Conservation (phyloP, 1,140 invertebrate species). For the Neodiprion lecontei region DNA sequence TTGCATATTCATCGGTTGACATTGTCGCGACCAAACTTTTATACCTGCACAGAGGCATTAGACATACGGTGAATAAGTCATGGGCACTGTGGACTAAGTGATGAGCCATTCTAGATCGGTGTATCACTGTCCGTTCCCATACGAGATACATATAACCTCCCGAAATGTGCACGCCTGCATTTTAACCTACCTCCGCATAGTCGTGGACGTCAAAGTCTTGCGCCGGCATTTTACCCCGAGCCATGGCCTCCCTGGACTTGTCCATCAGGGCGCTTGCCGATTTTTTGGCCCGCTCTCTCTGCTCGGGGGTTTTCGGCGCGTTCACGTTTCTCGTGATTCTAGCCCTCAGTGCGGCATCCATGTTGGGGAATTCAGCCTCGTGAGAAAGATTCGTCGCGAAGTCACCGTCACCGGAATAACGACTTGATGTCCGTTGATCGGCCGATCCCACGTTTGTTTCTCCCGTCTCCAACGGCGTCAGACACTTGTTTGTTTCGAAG, state of each 20-base stretch:
- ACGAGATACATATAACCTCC: too few relatives aligned
- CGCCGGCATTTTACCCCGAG: neutral
- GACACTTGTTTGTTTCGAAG: neutral
- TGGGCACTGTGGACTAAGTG: too few relatives aligned
- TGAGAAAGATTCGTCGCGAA: neutral
- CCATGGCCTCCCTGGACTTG: conserved; percentile 20
- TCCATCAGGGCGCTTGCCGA: conserved; percentile 18
- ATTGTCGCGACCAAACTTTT: too few relatives aligned
- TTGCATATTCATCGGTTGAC: too few relatives aligned
- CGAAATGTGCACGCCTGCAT: too few relatives aligned
- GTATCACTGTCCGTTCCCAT: too few relatives aligned
- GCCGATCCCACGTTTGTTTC: neutral
- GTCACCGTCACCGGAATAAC: neutral
- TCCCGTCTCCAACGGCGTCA: neutral
- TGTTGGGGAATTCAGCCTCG: neutral
- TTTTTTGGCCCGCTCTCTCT: conserved; percentile 12
- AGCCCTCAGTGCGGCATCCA: conserved; percentile 7
- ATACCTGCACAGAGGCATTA: too few relatives aligned
- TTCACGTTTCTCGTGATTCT: conserved; percentile 15
- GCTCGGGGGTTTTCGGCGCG: conserved; percentile 7
- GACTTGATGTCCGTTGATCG: too few relatives aligned
- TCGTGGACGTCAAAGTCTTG: neutral
- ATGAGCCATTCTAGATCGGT: too few relatives aligned
- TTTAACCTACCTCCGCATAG: neutral
- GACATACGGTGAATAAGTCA: too few relatives aligned